These are phyloP conservation scores for Alouatta palliata DNA, from an alignment of 2,113 vertebrate genomes.

Conservation along the genomic window DNA sequence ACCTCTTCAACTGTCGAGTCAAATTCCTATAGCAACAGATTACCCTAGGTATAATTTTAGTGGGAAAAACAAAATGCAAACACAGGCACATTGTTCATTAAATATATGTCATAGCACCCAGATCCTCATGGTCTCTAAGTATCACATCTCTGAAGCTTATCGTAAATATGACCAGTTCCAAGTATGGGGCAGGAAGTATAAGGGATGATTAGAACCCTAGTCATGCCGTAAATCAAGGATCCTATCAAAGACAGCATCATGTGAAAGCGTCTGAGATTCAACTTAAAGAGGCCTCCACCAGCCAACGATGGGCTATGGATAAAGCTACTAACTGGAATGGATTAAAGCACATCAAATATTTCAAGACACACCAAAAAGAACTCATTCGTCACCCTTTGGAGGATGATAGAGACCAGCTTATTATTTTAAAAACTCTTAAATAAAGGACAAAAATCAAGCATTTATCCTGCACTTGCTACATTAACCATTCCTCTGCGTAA, in stretches of 20 bases:
- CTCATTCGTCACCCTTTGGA: background rate
- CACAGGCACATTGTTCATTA: background rate
- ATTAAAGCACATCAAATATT: background rate
- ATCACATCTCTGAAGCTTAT: background rate
- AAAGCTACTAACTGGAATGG: background rate
- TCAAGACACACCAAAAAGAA: background rate
- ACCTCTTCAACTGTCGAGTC: background rate
- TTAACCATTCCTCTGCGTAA: background rate
- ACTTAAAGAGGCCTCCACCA: background rate
- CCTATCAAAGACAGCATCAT: background rate
- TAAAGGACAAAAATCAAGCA: background rate
- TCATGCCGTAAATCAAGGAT: background rate
- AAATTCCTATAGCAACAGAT: background rate
- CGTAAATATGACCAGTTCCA: background rate
- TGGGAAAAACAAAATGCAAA: background rate
- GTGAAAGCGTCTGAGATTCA: background rate
- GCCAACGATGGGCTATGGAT: background rate
- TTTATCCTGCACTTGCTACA: background rate
- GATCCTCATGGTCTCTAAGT: background rate
- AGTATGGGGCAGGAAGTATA: background rate
- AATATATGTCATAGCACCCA: background rate
- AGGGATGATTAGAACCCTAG: background rate
- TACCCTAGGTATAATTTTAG: background rate
- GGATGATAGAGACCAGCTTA: background rate
- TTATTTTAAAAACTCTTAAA: constrained; percentile 11